A percentile compares a stretch with the other conserved stretches of the same genome.
These are phyloP conservation scores for Brachionus sp. DNA, from an alignment of 1,140 invertebrate species.

Conservation along the genomic window DNA sequence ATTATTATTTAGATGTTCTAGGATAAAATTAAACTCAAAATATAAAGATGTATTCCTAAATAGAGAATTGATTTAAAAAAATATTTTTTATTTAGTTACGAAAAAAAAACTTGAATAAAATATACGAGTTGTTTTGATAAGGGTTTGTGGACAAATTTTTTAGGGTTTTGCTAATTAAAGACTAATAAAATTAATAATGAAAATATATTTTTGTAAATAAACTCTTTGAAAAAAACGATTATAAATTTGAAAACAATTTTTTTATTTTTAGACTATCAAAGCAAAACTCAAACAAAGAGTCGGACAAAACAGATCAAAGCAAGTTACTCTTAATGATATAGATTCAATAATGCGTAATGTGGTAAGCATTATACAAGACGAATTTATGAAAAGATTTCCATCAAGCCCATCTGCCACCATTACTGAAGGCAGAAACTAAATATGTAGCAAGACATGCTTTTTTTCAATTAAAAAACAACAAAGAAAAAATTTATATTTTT, in stretches of 20 bases:
- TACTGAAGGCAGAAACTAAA: neutral
- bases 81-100: no score
- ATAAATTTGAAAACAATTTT: neutral
- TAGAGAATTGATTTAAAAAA: no score
- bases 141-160: neutral
- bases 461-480: neutral
- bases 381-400: conserved; percentile 46
- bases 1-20: no score
- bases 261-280: conserved; percentile 33
- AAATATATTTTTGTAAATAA: neutral
- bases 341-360: conserved; percentile 45
- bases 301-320: conserved; percentile 31
- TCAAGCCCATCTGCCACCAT: neutral
- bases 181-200: neutral
- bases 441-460: neutral
- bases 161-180: neutral
- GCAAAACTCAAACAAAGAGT: conserved; percentile 44
- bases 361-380: conserved; percentile 44
- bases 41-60: no score
- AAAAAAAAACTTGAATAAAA: neutral
- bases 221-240: neutral
- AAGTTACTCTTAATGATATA: conserved; percentile 28
- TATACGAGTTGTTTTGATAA: neutral
- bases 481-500: neutral
- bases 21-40: no score